These are phyloP conservation scores for Leucozona laternaria DNA, from an alignment of 2,888 invertebrate genomes.

Conservation along the genomic window DNA sequence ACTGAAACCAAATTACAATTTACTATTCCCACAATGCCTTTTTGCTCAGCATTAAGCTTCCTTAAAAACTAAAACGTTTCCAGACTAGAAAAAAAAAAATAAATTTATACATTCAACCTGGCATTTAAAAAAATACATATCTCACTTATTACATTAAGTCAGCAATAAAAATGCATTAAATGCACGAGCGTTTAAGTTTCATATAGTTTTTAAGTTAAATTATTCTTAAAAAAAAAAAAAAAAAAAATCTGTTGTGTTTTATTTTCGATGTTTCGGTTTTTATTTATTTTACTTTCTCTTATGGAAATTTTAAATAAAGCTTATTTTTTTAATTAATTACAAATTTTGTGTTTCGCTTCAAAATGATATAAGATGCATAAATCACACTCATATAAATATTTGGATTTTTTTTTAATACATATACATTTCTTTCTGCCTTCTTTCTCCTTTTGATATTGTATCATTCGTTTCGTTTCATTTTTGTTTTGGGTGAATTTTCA, in stretches of 20 bases:
- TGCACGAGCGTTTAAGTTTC: slow-evolving; percentile 34
- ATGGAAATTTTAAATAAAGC: slow-evolving; percentile 27
- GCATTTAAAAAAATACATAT: background rate
- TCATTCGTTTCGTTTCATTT: slow-evolving; percentile 32
- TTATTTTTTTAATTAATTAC: slow-evolving; percentile 9
- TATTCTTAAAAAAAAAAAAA: too few relatives aligned
- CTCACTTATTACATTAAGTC: slow-evolving; percentile 2
- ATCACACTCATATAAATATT: background rate
- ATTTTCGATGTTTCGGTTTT: slow-evolving; percentile 25
- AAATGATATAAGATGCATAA: slow-evolving; percentile 23
- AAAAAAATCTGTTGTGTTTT: slow-evolving; percentile 20
- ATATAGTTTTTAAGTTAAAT: slow-evolving; percentile 40
- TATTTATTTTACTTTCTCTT: slow-evolving; percentile 19
- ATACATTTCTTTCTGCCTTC: slow-evolving; percentile 44
- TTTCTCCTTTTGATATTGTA: slow-evolving; percentile 5
- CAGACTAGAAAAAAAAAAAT: background rate
- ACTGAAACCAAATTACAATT: background rate
- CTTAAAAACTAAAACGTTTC: background rate
- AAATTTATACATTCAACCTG: background rate
- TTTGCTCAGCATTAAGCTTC: slow-evolving; percentile 3
- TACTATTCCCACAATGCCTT: slow-evolving; percentile 8
- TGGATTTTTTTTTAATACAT: slow-evolving; percentile 41
- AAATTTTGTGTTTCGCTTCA: slow-evolving; percentile 55
- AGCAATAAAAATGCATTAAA: slow-evolving; percentile 41
- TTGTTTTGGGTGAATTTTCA: slow-evolving; percentile 58